Evolutionary conservation across 2,797 vertebrate species (phyloP).

Genomic region (Salmo trutta): DNA sequence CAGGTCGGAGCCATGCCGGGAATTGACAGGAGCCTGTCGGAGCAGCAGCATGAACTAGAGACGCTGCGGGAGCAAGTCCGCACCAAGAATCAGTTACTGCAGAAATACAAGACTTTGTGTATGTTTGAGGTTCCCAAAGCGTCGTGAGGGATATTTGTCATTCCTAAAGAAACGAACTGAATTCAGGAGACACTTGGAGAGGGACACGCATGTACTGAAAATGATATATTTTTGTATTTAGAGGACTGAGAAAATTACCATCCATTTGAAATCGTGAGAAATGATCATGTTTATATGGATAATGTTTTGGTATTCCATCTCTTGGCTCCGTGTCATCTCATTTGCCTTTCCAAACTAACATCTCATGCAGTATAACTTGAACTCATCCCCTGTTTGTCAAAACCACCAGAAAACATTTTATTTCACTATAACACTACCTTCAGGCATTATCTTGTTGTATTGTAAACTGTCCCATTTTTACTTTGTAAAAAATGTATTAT

Average conservation of each 20-base stretch:
- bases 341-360: not conserved
- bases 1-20: slow-evolving; percentile 86
- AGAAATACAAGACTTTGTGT: slow-evolving; percentile 94
- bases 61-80: slow-evolving; percentile 88
- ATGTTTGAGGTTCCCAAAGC: slow-evolving; percentile 95
- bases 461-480: not conserved
- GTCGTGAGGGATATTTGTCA: slow-evolving; percentile 57
- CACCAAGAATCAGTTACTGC: slow-evolving; percentile 91
- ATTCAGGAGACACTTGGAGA: not conserved
- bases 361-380: not conserved
- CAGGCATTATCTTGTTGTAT: not conserved
- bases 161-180: not conserved
- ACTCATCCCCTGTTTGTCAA: not conserved
- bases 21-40: slow-evolving; percentile 81
- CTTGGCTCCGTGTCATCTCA: not conserved
- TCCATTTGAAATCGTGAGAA: not conserved
- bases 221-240: not conserved
- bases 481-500: not conserved
- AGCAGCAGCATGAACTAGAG: slow-evolving; percentile 89
- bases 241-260: not conserved
- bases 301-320: not conserved
- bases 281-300: not conserved
- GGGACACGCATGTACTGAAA: not conserved
- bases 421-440: not conserved
- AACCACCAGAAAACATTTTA: not conserved